A percentile compares a stretch with the other conserved stretches of the same genome.
These are phyloP conservation scores for Vireo altiloquus DNA, from an alignment of 2,113 vertebrate species.

Conservation along the genomic window DNA sequence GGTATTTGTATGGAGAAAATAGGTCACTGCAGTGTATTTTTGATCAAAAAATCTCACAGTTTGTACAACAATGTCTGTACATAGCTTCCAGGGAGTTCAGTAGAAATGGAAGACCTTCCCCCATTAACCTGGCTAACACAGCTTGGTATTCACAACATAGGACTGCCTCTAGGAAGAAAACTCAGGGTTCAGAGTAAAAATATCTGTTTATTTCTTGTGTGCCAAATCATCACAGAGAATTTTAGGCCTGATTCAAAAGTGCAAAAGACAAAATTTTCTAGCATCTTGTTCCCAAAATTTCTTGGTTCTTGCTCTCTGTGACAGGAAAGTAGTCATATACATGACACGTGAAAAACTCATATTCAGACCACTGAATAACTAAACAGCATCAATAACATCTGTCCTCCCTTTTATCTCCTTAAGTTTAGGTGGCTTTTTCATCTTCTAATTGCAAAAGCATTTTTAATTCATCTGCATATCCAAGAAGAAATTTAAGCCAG, in stretches of 20 bases:
- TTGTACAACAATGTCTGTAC: neutral
- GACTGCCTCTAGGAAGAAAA: neutral
- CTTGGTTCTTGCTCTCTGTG: neutral
- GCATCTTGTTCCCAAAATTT: neutral
- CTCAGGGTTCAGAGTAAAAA: neutral
- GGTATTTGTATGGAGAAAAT: neutral
- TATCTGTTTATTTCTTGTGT: neutral
- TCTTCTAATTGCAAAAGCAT: neutral
- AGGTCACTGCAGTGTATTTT: neutral
- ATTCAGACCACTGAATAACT: neutral
- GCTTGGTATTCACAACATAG: neutral
- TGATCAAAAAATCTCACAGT: neutral
- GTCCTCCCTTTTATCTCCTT: neutral
- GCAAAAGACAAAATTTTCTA: neutral
- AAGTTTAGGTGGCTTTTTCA: neutral
- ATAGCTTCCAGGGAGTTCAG: neutral
- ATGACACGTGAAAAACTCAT: neutral
- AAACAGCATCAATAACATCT: neutral
- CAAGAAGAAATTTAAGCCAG: neutral
- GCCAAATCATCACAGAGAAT: neutral
- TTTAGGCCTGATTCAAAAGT: neutral
- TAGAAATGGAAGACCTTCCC: neutral
- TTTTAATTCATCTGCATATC: neutral
- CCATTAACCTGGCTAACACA: neutral
- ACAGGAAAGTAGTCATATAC: neutral